Evolutionary conservation across 2,113 vertebrate species (phyloP).

Genomic region (Phalacrocorax brasilianus): DNA sequence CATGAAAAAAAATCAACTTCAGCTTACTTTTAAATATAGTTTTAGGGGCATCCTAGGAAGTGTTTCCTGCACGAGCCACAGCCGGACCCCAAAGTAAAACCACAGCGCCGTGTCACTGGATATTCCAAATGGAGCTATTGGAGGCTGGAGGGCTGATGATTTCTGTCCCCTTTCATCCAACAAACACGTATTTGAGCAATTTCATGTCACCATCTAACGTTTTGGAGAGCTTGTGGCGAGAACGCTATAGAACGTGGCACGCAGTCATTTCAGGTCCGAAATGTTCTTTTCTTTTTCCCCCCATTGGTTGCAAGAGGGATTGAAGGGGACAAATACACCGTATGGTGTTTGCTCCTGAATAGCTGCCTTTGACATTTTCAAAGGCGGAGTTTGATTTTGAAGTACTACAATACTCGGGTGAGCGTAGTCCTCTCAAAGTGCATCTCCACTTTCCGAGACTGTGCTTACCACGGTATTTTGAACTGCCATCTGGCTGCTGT

Average conservation of each 20-base stretch:
- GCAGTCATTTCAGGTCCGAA: not conserved
- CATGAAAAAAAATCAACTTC: not conserved
- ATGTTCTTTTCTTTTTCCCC: too few species aligned
- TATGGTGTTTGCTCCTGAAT: not conserved
- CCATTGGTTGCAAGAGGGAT: not conserved
- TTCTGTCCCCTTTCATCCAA: not conserved
- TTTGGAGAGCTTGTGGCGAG: not conserved
- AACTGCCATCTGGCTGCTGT: not conserved
- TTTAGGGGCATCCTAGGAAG: not conserved
- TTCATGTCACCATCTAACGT: not conserved
- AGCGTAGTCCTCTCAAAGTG: not conserved
- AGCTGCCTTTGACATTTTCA: not conserved
- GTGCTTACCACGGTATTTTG: not conserved
- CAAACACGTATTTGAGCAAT: not conserved
- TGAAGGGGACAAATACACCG: not conserved
- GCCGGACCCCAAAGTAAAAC: not conserved
- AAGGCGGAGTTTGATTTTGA: not conserved
- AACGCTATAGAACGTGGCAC: accelerated
- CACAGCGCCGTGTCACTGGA: not conserved
- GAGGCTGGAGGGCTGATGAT: not conserved
- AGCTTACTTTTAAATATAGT: not conserved
- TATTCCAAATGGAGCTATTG: not conserved
- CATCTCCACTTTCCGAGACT: not conserved
- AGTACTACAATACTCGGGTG: not conserved
- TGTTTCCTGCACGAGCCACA: not conserved